These are phyloP conservation scores for Masnerella sp. DNA, from an alignment of 2,888 invertebrate species.

Conservation along the genomic window DNA sequence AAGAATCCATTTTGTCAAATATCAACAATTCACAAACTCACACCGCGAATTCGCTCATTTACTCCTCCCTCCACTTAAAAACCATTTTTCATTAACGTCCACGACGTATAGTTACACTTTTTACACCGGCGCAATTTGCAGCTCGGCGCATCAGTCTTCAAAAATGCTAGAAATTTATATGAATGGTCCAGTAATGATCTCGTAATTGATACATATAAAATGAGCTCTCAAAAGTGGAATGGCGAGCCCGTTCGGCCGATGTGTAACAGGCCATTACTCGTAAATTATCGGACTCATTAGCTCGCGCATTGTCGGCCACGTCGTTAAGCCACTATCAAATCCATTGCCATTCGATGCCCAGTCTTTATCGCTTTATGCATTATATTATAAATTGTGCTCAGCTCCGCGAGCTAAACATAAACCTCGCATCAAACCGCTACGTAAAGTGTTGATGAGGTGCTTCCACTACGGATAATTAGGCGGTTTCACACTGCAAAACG, in stretches of 20 bases:
- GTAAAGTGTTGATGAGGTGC: constrained; percentile 43
- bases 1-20: too few species aligned
- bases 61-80: constrained; percentile 4
- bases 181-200: too few species aligned
- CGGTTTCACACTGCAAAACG: constrained; percentile 38
- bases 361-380: constrained; percentile 8
- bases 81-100: constrained; percentile 5
- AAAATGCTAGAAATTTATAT: too few species aligned
- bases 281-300: constrained; percentile 50
- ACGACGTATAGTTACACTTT: constrained; percentile 18
- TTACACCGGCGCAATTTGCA: not conserved
- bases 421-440: constrained; percentile 2
- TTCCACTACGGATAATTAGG: constrained; percentile 38
- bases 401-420: constrained; percentile 12
- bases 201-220: too few species aligned
- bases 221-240: too few species aligned
- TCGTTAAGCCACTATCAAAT: constrained; percentile 33
- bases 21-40: too few species aligned
- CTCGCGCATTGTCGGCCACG: constrained; percentile 22
- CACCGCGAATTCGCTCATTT: too few species aligned
- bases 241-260: too few species aligned
- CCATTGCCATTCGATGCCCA: constrained; percentile 8
- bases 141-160: too few species aligned
- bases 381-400: constrained; percentile 10
- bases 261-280: constrained; percentile 28